Evolutionary conservation across 2,113 vertebrate genomes (phyloP), one percentile per base, ranked within the genome.

Genomic region (Catharus bicknelli): DNA sequence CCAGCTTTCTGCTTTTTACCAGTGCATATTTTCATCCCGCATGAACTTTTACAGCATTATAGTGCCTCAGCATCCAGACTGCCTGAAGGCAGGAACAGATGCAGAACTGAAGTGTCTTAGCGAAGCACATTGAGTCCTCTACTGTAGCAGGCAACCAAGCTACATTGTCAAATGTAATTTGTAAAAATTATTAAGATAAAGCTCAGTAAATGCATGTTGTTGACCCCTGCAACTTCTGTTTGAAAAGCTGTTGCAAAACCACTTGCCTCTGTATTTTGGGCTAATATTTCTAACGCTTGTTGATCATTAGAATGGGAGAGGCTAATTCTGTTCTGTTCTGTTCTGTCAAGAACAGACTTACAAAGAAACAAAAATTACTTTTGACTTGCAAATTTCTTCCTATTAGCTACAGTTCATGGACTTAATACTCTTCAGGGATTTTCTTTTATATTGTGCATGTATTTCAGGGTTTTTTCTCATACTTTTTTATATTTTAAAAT

Each of bases 281-380:
- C 30, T 96, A 90, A 90, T 94, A 87, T 87, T 96, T 93, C 38
- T 91, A 91, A 90, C 90, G 87, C 87, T 87, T 94, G 62, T 90
- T 96, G 93, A 90, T 94, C 79, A 80, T 74, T 85, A 70, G 85
- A 94, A 91, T 88, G 58, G 22, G 45, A 93, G 79, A 94, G 87
- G 63, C 78, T 95, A 94, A 90, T 91, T 95, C 90, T 92, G 26
- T 51, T 50, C 48, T 48, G 25, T 25, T 48, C 47, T 48, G 7
- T 50, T 51, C 50, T 51, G 50, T 51, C 81, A 91, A 92, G 89
- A 92, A 91, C 55, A 90, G 59, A 43, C 30, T 93, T 90, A 89
- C 47, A 90, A 94, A 96, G 93, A 93, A 91, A 87, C 63, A 92
- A 95, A 92, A 90, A 92, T 95, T 96, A 95, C 93, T 94, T 95